Base-by-base conservation (phyloP, 2,888 invertebrate species). In the Protophormia terraenovae region DNA sequence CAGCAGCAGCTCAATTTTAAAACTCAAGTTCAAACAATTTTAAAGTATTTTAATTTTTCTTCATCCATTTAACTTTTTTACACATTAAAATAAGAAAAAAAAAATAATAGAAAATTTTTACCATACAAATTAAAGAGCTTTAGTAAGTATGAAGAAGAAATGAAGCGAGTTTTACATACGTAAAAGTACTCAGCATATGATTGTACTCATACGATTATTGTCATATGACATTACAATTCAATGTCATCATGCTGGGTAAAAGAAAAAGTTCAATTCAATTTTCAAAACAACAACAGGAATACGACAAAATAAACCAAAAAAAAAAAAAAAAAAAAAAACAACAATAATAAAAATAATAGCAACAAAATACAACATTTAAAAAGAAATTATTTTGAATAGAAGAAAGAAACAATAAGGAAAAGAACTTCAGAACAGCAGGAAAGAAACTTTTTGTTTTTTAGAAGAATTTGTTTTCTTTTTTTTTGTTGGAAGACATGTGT, bases 141-240 rank as follows among this genome's bases (percentile, higher is more conserved):
- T 41, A 41, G 35, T 35, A 8, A 3, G 8, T 19, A 19, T 19
- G 16, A 19, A 19, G 2, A 8, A 45, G 45, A 45, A 45, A n/a
- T 45, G 16, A 45, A 45, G 14, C 19, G 47, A 50, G 35, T 22
- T 24, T n/a, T 16, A 45, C 14, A 16, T 38, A 38, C 3, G 45
- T 45, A 45, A 7, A 16, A 55, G 55, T 27, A 55, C 27, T 50
- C n/a, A n/a, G 12, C 35, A 24, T 1, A 55, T 24, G 19, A 6
- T 55, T 58, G 32, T 67, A 62, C n/a, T n/a, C n/a, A n/a, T n/a
- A n/a, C 38, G 29, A 79, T 35, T 81, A 82, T 82, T 85, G 84
- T 82, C 81, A 75, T 64, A 82, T 81, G 73, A 73, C 69, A 81
- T 81, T 69, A 69, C 29, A 53, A 75, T 67, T 85, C 85, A 81